Evolutionary conservation across 2,888 invertebrate genomes (phyloP), one percentile per base, ranked within the genome.

Genomic region (Eristalis tenax): DNA sequence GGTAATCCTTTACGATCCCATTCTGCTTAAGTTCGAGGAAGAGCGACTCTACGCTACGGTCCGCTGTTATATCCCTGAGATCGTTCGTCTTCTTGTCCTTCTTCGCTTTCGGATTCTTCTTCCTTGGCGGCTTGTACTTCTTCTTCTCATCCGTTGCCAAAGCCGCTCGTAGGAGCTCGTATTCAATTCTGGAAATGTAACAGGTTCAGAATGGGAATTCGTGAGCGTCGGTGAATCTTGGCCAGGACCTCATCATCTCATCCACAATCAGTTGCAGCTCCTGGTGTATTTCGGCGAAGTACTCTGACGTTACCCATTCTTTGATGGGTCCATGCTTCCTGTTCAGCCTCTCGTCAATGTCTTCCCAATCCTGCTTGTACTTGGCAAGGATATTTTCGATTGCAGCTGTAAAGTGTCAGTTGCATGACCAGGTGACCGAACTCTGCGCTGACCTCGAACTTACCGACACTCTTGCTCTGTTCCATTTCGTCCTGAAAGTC

Each of bases 21-120:
- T 80, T 86, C 26, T 90, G 89, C 78, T 89, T 83, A 26, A 97
- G 93, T 91, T 97, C 96, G 89, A 95, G 94, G 90, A 95, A 96
- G 23, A 96, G 91, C 8, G 96, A 95, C 88, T 95, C 95, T 2
- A 94, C 92, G 0, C 94, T 92, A 88, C 95, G 93, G 89, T 95
- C 94, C 1, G 93, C 94, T 1, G 96, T 95, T 6, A 90, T 77
- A 91, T 96, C 96, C 90, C 95, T 95, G 3, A 68, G 4, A n/a
- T 74, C 83, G 90, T 94, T 95, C 87, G 93, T 93, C 82, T 92
- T 93, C 64, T 90, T 91, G 38, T 89, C 85, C 22, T 84, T 76
- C 69, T 90, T 91, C 2, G 79, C 40, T 71, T 89, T 90, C 35
- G 86, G 76, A 0, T 90, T 90, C 32, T 90, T 91, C 8, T 40